A percentile compares a stretch with the other conserved stretches of the same genome.
Evolutionary conservation across 1,140 invertebrate genomes (phyloP).

Genomic region (Halotydeus destructor): DNA sequence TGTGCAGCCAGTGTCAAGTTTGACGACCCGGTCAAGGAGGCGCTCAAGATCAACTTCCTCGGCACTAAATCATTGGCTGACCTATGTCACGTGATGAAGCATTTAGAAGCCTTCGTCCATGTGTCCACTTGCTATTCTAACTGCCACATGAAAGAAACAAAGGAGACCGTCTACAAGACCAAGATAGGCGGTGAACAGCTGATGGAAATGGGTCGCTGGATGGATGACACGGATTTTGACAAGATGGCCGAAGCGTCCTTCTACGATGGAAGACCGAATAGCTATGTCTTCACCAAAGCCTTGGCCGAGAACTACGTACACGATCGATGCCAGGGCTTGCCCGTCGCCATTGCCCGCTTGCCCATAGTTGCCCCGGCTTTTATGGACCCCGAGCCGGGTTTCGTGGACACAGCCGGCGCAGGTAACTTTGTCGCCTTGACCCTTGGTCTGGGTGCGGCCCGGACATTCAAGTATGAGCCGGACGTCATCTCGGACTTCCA

Average conservation of each 20-base stretch:
- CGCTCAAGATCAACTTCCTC: slow-evolving; percentile 66
- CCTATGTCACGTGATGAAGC: slow-evolving; percentile 14
- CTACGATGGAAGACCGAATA: slow-evolving; percentile 48
- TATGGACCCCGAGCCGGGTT: slow-evolving; percentile 26
- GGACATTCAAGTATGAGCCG: not conserved
- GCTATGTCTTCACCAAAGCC: slow-evolving; percentile 61
- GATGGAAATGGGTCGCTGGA: slow-evolving; percentile 14
- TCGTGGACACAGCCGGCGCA: too few species aligned
- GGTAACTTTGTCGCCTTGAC: too few species aligned
- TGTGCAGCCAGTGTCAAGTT: slow-evolving; percentile 96
- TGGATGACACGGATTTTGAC: slow-evolving; percentile 9
- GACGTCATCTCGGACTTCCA: not conserved
- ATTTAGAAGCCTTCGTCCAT: slow-evolving; percentile 17
- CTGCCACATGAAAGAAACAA: slow-evolving; percentile 33
- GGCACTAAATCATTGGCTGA: slow-evolving; percentile 56
- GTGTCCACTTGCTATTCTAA: slow-evolving; percentile 21
- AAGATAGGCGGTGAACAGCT: slow-evolving; percentile 13
- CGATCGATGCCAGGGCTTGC: slow-evolving; percentile 73
- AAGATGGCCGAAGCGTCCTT: too few species aligned
- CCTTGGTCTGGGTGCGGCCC: not conserved
- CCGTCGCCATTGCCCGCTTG: slow-evolving; percentile 59
- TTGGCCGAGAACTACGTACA: slow-evolving; percentile 51
- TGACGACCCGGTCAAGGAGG: slow-evolving; percentile 72
- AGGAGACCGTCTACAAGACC: slow-evolving; percentile 44
- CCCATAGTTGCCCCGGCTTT: slow-evolving; percentile 52